Evolutionary conservation across 2,888 invertebrate species (phyloP).

Genomic region (Nomada fabriciana): DNA sequence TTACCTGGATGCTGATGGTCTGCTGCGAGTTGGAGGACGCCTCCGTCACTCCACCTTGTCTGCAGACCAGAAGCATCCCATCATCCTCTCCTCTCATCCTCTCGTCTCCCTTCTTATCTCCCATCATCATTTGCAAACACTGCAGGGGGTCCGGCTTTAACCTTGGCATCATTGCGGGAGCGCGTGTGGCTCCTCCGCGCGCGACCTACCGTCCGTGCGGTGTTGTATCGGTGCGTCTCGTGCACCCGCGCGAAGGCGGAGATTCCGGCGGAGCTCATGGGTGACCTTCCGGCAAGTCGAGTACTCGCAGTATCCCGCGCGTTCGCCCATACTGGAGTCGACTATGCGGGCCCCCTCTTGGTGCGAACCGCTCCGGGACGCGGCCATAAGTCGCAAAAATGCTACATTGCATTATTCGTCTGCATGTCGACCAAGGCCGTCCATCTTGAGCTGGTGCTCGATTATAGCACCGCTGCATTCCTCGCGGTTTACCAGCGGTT

Average conservation of each 20-base stretch:
- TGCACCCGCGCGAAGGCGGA: not conserved
- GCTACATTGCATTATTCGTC: not conserved
- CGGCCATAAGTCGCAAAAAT: not conserved
- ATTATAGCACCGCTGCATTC: no score
- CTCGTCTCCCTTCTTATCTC: not conserved
- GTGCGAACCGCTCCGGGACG: not conserved
- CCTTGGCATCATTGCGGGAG: not conserved
- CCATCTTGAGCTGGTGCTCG: conserved; percentile 26
- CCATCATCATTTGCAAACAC: not conserved
- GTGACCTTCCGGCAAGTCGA: not conserved
- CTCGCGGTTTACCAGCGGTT: no score
- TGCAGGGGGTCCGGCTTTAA: not conserved
- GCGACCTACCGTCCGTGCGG: not conserved
- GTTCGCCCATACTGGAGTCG: not conserved
- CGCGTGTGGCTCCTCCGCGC: not conserved
- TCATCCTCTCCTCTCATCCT: not conserved
- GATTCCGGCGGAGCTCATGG: not conserved
- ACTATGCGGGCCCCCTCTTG: conserved; percentile 15
- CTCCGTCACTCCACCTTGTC: not conserved
- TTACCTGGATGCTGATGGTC: not conserved
- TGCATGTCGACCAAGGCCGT: not conserved
- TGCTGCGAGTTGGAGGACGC: not conserved
- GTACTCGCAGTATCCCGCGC: no score
- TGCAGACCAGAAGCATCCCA: no score
- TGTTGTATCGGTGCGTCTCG: not conserved